Conservation (phyloP, 2,113 vertebrate species). For the Microcebus griseorufus region DNA sequence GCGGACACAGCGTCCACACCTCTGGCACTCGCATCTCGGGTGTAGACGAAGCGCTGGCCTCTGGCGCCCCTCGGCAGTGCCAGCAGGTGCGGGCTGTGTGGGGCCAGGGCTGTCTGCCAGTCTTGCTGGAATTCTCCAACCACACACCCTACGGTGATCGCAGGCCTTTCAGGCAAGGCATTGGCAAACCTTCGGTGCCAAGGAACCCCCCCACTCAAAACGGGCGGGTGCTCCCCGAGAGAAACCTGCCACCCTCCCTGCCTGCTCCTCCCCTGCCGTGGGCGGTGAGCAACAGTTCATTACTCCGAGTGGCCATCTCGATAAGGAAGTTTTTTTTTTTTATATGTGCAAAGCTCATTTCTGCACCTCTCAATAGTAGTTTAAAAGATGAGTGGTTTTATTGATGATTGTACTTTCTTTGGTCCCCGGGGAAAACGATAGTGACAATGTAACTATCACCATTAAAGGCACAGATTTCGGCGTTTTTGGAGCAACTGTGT, state of each 20-base stretch:
- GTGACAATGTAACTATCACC: fast-evolving
- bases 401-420: fast-evolving
- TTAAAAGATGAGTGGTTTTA: no score
- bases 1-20: fast-evolving
- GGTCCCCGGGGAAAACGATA: background rate
- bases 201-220: background rate
- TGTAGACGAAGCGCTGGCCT: fast-evolving
- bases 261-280: fast-evolving
- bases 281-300: fast-evolving
- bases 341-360: fast-evolving
- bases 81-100: fast-evolving
- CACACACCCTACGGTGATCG: fast-evolving
- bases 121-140: fast-evolving
- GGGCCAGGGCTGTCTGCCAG: fast-evolving
- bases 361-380: fast-evolving
- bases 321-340: fast-evolving
- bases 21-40: fast-evolving
- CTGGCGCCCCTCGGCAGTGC: fast-evolving
- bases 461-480: fast-evolving
- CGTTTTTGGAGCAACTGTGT: fast-evolving
- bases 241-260: background rate
- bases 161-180: fast-evolving
- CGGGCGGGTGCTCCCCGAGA: fast-evolving
- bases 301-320: background rate
- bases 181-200: background rate